Base-by-base conservation (phyloP, 2,888 invertebrate species). In the Drosophila peninsularis region DNA sequence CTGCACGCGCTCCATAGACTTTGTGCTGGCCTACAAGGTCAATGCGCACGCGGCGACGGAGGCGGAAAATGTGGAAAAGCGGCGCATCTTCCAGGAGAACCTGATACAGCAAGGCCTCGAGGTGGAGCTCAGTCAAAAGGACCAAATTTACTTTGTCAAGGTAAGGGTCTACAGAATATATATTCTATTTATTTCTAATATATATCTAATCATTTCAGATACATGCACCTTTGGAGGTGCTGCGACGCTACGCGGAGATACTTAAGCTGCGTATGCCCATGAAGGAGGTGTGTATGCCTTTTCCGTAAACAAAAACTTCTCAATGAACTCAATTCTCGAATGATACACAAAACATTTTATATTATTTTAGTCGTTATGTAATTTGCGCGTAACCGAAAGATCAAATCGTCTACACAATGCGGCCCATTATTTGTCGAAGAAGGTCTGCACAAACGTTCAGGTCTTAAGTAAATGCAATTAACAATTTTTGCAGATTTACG, bases 241-340 rank as follows among this genome's bases (percentile, higher is more conserved):
- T 98, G 55, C 94, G 96, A 78, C 94, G 97, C 82, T 98, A 98
- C 92, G 95, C 97, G 69, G 98, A 98, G 93, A 96, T 98, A 86
- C 94, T 98, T 82, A 98, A 98, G 92, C 93, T 98, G 27, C 94
- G 97, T 90, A 96, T 98, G 96, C 98, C 98, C 4, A 98, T 98
- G 97, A 97, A 96, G 94, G 96, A 96, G 94, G 95, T 96, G 90
- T 90, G 91, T 91, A 37, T 6, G 3, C 10, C 24, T 36, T 24
- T 17, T 9, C 10, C 34, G 2, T 19, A 4, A 4, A 36, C 0
- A 0, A 10, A 5, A 17, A 3, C n/a, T 47, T 11, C 19, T 30
- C 17, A 32, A 27, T 30, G 42, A 32, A 60, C 14, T 14, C 37
- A 21, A 42, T 34, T 50, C 14, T 14, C 37, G 27, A 42, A 36